A percentile compares a stretch with the other conserved stretches of the same genome.
Conservation (phyloP, 2,888 invertebrate genomes). For the Catocala nupta region DNA sequence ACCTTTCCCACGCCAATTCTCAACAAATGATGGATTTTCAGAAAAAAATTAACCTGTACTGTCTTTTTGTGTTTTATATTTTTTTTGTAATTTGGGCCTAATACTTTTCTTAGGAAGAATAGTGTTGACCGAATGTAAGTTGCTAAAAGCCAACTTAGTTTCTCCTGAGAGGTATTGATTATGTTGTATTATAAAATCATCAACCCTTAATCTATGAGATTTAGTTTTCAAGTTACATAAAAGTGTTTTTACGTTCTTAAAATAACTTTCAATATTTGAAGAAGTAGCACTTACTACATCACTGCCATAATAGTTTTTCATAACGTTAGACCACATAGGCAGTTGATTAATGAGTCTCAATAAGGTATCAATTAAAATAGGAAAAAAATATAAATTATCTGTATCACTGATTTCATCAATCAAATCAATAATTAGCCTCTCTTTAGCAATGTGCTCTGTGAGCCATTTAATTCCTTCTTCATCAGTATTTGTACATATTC, state of each 20-base stretch:
- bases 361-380: slow-evolving; percentile 1
- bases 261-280: too few species aligned
- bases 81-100: too few species aligned
- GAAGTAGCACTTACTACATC: too few species aligned
- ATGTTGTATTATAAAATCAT: slow-evolving; percentile 8
- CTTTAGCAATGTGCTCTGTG: too few species aligned
- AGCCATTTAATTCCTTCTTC: too few species aligned
- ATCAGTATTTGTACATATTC: too few species aligned
- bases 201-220: slow-evolving; percentile 2
- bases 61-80: too few species aligned
- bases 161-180: slow-evolving; percentile 1
- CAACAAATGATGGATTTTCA: slow-evolving; percentile 5
- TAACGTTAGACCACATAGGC: slow-evolving; percentile 1
- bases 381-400: neutral
- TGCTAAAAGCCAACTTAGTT: neutral
- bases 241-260: slow-evolving; percentile 4
- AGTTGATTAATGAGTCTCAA: slow-evolving; percentile 3
- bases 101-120: too few species aligned
- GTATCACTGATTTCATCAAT: too few species aligned
- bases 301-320: too few species aligned
- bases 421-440: too few species aligned
- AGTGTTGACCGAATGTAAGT: too few species aligned
- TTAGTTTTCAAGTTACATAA: slow-evolving; percentile 1
- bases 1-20: slow-evolving; percentile 3
- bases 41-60: neutral